Percentiles rank a stretch among this genome's conserved stretches.
These are phyloP conservation scores for Aporophyla lueneburgensis DNA, from an alignment of 2,888 invertebrate genomes.

Conservation along the genomic window DNA sequence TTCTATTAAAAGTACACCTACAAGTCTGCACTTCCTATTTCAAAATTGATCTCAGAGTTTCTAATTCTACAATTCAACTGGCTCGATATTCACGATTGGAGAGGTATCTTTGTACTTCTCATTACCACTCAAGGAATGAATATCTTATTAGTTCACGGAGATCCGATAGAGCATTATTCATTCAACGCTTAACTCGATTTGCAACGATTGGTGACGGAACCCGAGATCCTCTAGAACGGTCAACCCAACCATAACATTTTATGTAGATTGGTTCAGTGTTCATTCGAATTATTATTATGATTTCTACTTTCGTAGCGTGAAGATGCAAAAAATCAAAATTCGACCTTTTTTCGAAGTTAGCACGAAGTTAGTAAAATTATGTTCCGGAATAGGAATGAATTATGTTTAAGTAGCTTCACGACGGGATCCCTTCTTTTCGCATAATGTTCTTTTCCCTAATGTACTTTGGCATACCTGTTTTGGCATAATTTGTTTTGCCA, in stretches of 20 bases:
- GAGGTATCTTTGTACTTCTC: constrained; percentile 25
- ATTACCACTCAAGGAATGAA: constrained; percentile 36
- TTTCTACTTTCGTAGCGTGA: neutral
- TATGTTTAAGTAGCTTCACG: neutral
- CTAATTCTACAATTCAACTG: neutral
- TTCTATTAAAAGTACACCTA: neutral
- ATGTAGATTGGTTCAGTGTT: neutral
- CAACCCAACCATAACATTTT: neutral
- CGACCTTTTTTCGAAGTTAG: neutral
- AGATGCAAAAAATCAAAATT: too few species aligned
- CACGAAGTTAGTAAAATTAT: neutral
- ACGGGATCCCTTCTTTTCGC: too few species aligned
- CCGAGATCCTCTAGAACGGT: constrained; percentile 7
- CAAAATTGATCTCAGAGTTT: neutral
- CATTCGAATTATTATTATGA: neutral
- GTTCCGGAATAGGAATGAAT: neutral
- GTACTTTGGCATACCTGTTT: too few species aligned
- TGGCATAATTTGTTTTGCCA: too few species aligned
- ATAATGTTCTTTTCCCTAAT: too few species aligned
- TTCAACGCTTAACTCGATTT: constrained; percentile 46
- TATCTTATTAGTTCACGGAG: constrained; percentile 17
- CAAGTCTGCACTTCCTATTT: neutral
- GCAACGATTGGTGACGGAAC: constrained; percentile 19
- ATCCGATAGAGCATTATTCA: constrained; percentile 56
- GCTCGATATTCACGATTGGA: constrained; percentile 1